phyloP scores from a whole-genome alignment of 2,888 invertebrate genomes.

The Notodonta dromedarius region DNA sequence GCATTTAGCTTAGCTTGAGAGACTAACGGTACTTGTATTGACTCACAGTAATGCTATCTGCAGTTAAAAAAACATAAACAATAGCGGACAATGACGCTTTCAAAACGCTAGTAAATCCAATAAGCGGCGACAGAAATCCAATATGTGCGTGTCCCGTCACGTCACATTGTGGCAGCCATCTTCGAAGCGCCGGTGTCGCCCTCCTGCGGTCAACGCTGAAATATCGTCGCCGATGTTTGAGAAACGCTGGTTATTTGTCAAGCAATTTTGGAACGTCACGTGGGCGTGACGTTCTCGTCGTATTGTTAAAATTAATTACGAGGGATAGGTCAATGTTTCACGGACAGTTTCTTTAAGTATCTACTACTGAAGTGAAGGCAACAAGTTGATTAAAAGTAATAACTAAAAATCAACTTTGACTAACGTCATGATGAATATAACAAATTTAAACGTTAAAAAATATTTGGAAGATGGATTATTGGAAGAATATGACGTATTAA shows the following conservation, averaged over 20 bases:
- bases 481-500: no score
- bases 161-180: constrained; percentile 38
- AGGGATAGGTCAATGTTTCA: background rate
- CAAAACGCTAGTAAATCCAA: constrained; percentile 35
- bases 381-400: no score
- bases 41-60: no score
- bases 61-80: constrained; percentile 9
- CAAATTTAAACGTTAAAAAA: no score
- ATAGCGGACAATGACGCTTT: constrained; percentile 18
- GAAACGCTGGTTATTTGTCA: constrained; percentile 13
- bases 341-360: background rate
- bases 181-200: constrained; percentile 21
- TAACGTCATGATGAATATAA: no score
- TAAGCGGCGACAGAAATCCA: constrained; percentile 57
- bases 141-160: constrained; percentile 56
- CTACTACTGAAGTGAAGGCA: no score
- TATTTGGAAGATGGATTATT: no score
- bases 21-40: no score
- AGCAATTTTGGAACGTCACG: background rate
- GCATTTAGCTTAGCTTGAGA: no score
- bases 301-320: background rate
- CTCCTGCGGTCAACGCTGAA: constrained; percentile 41
- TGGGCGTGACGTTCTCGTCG: background rate
- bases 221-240: constrained; percentile 34
- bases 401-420: no score